Evolutionary conservation across 2,888 invertebrate species (phyloP).

Genomic region (Polia nebulosa): DNA sequence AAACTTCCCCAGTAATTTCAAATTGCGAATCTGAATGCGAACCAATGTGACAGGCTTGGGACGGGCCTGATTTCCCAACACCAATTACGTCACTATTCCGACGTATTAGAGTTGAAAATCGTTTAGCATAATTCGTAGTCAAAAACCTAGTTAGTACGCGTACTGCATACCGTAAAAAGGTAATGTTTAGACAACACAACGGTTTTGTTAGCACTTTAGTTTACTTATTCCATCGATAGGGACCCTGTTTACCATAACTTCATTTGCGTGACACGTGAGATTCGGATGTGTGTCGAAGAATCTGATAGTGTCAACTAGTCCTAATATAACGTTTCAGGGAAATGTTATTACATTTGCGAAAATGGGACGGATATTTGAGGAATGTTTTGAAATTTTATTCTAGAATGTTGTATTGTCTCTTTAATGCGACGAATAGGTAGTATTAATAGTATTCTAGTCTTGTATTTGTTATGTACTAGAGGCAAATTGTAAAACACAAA

Average conservation of each 20-base stretch:
- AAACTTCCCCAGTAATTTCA: constrained; percentile 66
- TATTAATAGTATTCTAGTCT: background rate
- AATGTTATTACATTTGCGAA: constrained; percentile 39
- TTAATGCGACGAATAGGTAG: too few species aligned
- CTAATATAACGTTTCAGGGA: constrained; percentile 43
- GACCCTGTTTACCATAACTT: constrained; percentile 66
- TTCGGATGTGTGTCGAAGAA: constrained; percentile 51
- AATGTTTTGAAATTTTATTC: constrained; percentile 20
- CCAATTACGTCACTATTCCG: constrained; percentile 56
- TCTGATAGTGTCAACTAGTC: constrained; percentile 58
- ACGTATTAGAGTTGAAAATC: constrained; percentile 66
- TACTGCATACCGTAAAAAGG: constrained; percentile 78
- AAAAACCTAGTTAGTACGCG: constrained; percentile 79
- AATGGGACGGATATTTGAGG: constrained; percentile 25
- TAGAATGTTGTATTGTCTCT: constrained; percentile 5
- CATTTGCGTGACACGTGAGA: constrained; percentile 63
- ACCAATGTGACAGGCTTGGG: constrained; percentile 71
- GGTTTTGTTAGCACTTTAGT: constrained; percentile 69
- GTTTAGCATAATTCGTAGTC: constrained; percentile 60
- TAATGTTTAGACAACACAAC: constrained; percentile 73
- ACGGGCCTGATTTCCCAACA: constrained; percentile 62
- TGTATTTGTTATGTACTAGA: background rate
- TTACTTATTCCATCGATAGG: constrained; percentile 66
- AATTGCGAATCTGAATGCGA: constrained; percentile 76
- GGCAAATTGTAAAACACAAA: too few species aligned